Base-by-base conservation (phyloP, 64 coral and sea anemone genomes). In the Stylophora pistillata region DNA sequence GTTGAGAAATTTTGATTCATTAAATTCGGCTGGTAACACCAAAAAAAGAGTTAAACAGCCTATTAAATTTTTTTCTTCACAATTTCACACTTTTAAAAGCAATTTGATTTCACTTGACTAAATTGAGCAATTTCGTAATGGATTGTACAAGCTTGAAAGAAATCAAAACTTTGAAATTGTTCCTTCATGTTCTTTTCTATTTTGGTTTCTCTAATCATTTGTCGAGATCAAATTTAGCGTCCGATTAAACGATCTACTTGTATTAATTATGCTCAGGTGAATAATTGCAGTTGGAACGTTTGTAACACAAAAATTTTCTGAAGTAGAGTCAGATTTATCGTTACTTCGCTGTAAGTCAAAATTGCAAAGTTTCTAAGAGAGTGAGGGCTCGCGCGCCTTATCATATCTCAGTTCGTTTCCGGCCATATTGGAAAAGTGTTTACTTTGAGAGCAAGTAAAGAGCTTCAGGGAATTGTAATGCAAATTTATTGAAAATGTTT, bases 401-500 rank as follows among this genome's bases (percentile, higher is more conserved):
- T 61, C 83, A 75, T 61, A 53, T 84, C 80, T 74, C 60, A 64
- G 78, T 23, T 52, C 15, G 75, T 81, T 90, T 90, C 89, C 89
- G 89, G 89, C 37, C 70, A 30, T 55, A 64, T 84, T 71, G 80
- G 78, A 63, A 53, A 5, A 90, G 28, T 90, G 89, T 90, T 90
- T 90, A 83, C 89, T 25, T 52, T 84, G 13, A 33, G 21, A 84
- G 62, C 69, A 63, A 68, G 68, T 86, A 41, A 80, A 79, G 90
- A 92, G 89, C 55, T 56, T 52, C 26, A 0, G 21, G 56, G 55
- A 7, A 86, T 92, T 92, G 81, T 86, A 18, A 86, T 86, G 90
- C 34, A 63, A 92, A 86, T 85, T 21, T 26, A 20, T 59, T 76
- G 63, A 90, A 82, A 76, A 83, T 83, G 79, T 64, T 64, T 83